A percentile compares a stretch with the other conserved stretches of the same genome.
phyloP scores from a whole-genome alignment of 2,113 vertebrate genomes.

The Sylvilagus bachmani region DNA sequence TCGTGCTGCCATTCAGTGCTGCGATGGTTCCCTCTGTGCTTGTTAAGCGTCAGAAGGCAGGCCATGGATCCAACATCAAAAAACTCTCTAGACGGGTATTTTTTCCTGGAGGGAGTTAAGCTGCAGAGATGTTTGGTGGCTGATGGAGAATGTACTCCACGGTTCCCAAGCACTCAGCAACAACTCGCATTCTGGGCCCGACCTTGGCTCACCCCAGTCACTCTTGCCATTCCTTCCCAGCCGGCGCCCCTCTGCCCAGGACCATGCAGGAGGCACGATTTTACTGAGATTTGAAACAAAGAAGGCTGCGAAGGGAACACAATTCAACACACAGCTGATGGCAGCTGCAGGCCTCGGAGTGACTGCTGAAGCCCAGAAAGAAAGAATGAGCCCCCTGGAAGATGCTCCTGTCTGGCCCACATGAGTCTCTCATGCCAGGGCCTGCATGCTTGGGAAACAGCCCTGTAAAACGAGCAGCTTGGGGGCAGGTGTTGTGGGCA shows the following conservation, averaged over 20 bases:
- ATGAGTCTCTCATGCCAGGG: background rate
- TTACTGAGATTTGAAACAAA: background rate
- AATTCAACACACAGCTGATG: accelerated
- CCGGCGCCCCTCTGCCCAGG: background rate
- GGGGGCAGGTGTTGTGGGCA: too few species aligned
- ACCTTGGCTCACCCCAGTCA: background rate
- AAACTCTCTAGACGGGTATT: background rate
- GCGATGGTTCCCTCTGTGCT: background rate
- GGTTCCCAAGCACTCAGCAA: background rate
- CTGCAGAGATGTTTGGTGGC: background rate
- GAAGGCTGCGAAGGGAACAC: background rate
- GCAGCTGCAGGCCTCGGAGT: too few species aligned
- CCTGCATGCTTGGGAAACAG: background rate
- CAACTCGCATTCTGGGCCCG: background rate
- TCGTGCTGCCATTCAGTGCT: accelerated
- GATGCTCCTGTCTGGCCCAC: background rate
- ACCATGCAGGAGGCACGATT: background rate
- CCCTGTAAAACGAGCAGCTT: background rate
- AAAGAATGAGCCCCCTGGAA: background rate
- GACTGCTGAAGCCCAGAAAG: background rate
- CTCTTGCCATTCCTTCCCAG: background rate
- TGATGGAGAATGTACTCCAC: background rate
- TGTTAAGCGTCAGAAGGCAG: background rate
- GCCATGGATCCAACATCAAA: background rate
- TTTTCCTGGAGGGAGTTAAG: conserved; percentile 5